Evolutionary conservation across 2,888 invertebrate species (phyloP).

Genomic region (Petrolisthes cinctipes): DNA sequence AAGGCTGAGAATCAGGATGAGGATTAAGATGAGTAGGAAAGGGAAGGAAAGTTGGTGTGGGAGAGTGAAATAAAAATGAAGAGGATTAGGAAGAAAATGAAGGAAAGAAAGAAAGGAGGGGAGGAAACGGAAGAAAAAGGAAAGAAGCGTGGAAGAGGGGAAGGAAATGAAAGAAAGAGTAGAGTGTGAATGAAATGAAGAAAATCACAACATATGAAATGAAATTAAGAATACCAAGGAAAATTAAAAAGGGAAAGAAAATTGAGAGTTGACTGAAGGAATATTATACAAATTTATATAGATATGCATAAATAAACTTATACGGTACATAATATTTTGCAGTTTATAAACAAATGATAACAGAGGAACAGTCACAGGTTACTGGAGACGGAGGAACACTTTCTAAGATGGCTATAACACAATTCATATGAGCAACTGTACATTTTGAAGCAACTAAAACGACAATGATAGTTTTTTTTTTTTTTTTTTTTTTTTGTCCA

Average conservation of each 20-base stretch:
- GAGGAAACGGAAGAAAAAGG: background rate
- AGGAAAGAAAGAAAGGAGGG: background rate
- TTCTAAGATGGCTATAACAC: no score
- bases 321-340: no score
- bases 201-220: no score
- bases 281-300: constrained; percentile 4
- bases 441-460: background rate
- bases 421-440: constrained; percentile 9
- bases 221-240: no score
- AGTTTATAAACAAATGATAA: no score
- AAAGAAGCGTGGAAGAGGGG: background rate
- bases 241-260: no score
- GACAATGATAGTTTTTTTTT: background rate
- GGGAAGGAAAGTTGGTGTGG: background rate
- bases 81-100: background rate
- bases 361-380: no score
- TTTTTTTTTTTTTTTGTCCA: background rate
- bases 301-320: constrained; percentile 17
- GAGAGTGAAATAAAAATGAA: background rate
- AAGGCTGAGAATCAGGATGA: background rate
- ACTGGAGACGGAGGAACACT: no score
- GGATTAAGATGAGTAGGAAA: background rate
- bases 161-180: background rate
- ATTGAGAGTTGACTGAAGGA: background rate
- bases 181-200: no score